phyloP scores from a whole-genome alignment of 2,113 vertebrate genomes.

The Odocoileus virginianus region DNA sequence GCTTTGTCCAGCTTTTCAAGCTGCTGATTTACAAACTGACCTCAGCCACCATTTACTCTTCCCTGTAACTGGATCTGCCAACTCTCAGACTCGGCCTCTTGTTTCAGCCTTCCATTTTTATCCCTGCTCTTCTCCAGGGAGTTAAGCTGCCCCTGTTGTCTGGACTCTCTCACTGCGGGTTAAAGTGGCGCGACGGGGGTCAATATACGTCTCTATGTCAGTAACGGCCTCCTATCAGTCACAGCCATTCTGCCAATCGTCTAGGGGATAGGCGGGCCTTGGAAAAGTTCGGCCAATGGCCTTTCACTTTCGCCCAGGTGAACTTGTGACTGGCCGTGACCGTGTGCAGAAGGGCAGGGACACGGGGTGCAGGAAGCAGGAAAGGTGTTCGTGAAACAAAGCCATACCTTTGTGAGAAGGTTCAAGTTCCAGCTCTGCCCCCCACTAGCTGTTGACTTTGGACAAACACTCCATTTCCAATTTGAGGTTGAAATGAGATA shows the following conservation, averaged over 20 bases:
- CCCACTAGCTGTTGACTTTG: neutral
- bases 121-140: neutral
- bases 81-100: neutral
- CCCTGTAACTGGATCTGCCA: conserved; percentile 11
- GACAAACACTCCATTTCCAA: neutral
- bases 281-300: neutral
- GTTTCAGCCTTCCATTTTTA: neutral
- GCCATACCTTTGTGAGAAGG: neutral
- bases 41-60: neutral
- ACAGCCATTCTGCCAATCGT: neutral
- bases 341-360: fast-evolving
- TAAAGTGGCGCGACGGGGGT: fast-evolving
- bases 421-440: neutral
- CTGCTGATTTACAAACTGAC: neutral
- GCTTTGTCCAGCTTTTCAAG: neutral
- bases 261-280: neutral
- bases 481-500: neutral
- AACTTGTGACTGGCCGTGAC: no score
- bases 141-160: neutral
- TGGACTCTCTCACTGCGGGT: fast-evolving
- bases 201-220: neutral
- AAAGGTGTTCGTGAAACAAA: fast-evolving
- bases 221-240: fast-evolving
- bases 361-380: fast-evolving
- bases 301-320: neutral